Evolutionary conservation across 2,113 vertebrate genomes (phyloP), one percentile per base, ranked within the genome.

Genomic region (Tor tambroides): DNA sequence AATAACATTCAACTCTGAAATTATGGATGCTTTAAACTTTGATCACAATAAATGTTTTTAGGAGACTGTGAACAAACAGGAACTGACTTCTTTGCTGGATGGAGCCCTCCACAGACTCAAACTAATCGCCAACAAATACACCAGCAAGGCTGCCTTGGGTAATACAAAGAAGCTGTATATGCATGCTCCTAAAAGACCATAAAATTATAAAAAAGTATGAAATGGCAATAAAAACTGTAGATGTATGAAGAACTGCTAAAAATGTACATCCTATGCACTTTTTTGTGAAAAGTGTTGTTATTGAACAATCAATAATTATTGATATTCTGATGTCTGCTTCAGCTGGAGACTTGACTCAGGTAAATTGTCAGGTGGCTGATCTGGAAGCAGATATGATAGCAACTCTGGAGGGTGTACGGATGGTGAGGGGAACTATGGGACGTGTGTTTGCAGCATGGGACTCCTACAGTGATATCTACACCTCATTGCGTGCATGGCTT

Each of bases 401-500:
- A 0, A 94, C 92, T 75, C 91, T 91, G 89, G 91, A 95, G 71
- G 95, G 93, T 1, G 92, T 97, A 88, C 88, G 89, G 19, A 89
- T 54, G 63, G 92, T 93, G n/a, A 96, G 94, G 59, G 88, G 89
- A 72, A 93, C 84, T 5, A 91, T 99, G 88, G 93, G 95, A 32
- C 94, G 96, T 46, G 94, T 97, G 8, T 85, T 97, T 38, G 92
- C 92, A 0, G 94, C 94, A 35, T 99, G 98, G 97, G 93, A 92
- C 76, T 93, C 91, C 23, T 99, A 97, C 81, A 88, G 86, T 4
- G 96, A 98, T 91, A 93, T 93, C 2, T 91, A 95, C 23, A 92
- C 87, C 80, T 95, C 95, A 43, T 83, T 99, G 11, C 96, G 95
- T 88, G 92, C 90, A 0, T 98, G 96, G 95, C 94, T 99, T 89